phyloP scores from a whole-genome alignment of 2,797 vertebrate species.

The Hybognathus amarus region DNA sequence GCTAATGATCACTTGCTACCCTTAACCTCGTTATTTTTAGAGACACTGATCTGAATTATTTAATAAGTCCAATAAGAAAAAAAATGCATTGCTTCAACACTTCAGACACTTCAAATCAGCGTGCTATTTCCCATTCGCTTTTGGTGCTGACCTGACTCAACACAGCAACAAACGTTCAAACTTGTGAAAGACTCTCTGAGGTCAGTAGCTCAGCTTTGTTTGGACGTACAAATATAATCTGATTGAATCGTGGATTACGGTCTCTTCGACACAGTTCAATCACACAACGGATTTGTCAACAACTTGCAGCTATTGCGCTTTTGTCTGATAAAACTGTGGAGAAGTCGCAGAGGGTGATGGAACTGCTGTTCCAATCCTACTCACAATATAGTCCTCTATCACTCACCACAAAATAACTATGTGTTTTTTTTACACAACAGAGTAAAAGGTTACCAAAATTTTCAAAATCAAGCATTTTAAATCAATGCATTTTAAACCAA shows the following conservation, averaged over 20 bases:
- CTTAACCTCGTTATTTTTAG: slow-evolving; percentile 37
- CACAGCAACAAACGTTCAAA: slow-evolving; percentile 21
- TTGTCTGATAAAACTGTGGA: slow-evolving; percentile 22
- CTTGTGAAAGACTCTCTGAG: slow-evolving; percentile 31
- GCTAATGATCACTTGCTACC: slow-evolving; percentile 39
- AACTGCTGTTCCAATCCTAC: slow-evolving; percentile 1
- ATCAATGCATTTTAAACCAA: background rate
- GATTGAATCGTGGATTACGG: slow-evolving; percentile 52
- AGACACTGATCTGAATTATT: background rate
- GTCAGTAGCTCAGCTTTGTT: slow-evolving; percentile 43
- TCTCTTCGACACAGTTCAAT: slow-evolving; percentile 26
- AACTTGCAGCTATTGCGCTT: slow-evolving; percentile 6
- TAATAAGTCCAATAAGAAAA: background rate
- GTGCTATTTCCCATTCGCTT: background rate
- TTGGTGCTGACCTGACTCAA: slow-evolving; percentile 1
- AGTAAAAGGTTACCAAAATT: background rate
- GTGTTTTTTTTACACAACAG: background rate
- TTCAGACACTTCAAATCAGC: background rate
- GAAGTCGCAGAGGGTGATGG: background rate
- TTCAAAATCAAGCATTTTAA: background rate
- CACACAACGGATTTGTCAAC: slow-evolving; percentile 47
- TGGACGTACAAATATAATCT: slow-evolving; percentile 49
- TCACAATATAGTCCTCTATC: slow-evolving; percentile 8
- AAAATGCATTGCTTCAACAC: background rate
- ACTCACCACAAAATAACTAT: background rate